Conservation (phyloP, 2,888 invertebrate species). For the Phanerotoma sp. region DNA sequence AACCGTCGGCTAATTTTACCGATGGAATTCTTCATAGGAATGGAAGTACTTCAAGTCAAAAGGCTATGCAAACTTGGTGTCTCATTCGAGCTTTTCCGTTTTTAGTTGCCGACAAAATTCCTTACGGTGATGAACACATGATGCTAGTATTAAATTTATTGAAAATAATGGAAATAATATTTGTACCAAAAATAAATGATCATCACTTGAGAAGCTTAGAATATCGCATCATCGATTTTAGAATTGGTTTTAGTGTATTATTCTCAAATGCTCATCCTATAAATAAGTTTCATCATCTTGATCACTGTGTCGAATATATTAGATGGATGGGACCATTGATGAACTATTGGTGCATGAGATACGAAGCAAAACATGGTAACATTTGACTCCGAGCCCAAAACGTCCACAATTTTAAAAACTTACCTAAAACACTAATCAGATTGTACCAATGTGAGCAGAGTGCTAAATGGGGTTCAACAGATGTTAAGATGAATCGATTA, state of each 20-base stretch:
- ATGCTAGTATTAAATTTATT: constrained; percentile 26
- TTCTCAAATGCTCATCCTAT: constrained; percentile 31
- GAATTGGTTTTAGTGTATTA: constrained; percentile 18
- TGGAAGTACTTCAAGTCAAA: constrained; percentile 30
- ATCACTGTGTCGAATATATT: constrained; percentile 31
- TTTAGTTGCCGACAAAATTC: constrained; percentile 31
- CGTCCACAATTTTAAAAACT: constrained; percentile 10
- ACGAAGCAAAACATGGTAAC: constrained; percentile 32
- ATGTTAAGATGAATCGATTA: constrained; percentile 1
- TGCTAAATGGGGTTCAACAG: constrained; percentile 3
- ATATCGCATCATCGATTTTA: constrained; percentile 25
- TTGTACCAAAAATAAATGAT: constrained; percentile 28
- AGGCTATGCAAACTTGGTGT: constrained; percentile 35
- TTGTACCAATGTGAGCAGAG: constrained; percentile 7
- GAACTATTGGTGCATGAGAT: constrained; percentile 33
- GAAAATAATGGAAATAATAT: constrained; percentile 33
- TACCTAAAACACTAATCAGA: constrained; percentile 12
- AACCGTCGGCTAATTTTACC: constrained; percentile 25
- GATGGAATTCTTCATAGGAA: constrained; percentile 16
- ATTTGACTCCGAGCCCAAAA: constrained; percentile 8
- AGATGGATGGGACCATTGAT: constrained; percentile 28
- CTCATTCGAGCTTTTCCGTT: constrained; percentile 32
- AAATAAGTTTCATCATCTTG: constrained; percentile 34
- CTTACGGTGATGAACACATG: constrained; percentile 29
- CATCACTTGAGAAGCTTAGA: constrained; percentile 26